These are phyloP conservation scores for Microcebus ravelobensis DNA, from an alignment of 2,113 vertebrate species.

Conservation along the genomic window DNA sequence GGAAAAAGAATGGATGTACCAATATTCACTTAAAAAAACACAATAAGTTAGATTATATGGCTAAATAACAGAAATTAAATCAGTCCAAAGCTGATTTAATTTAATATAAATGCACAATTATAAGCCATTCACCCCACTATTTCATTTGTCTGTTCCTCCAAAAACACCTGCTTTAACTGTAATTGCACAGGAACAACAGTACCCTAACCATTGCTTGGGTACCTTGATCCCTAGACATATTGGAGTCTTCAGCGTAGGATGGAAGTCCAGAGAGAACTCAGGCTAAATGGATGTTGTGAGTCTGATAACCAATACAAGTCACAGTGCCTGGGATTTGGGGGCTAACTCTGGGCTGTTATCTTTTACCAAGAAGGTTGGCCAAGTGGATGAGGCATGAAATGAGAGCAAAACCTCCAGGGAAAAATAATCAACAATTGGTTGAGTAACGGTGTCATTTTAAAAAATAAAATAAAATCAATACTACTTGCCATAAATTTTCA, in stretches of 20 bases:
- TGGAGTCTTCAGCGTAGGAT: background rate
- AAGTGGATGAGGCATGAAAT: background rate
- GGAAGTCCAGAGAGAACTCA: background rate
- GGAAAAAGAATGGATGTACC: background rate
- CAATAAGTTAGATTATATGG: background rate
- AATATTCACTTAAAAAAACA: background rate
- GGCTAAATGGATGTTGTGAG: background rate
- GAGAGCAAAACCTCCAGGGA: background rate
- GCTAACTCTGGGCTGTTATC: background rate
- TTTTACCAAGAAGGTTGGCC: background rate
- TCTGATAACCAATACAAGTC: background rate
- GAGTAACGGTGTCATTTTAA: background rate
- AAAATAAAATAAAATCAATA: slow-evolving; percentile 4
- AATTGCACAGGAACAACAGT: background rate
- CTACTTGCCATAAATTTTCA: background rate
- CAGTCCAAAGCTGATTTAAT: background rate
- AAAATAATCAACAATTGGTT: background rate
- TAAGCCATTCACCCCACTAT: background rate
- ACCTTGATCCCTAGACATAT: background rate
- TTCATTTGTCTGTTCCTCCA: background rate
- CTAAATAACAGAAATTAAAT: background rate
- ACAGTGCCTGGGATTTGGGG: background rate
- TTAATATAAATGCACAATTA: background rate
- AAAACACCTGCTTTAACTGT: background rate
- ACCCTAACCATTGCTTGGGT: background rate